Base-by-base conservation (phyloP, 2,797 vertebrate species). In the Catamblyrhynchus diadema region DNA sequence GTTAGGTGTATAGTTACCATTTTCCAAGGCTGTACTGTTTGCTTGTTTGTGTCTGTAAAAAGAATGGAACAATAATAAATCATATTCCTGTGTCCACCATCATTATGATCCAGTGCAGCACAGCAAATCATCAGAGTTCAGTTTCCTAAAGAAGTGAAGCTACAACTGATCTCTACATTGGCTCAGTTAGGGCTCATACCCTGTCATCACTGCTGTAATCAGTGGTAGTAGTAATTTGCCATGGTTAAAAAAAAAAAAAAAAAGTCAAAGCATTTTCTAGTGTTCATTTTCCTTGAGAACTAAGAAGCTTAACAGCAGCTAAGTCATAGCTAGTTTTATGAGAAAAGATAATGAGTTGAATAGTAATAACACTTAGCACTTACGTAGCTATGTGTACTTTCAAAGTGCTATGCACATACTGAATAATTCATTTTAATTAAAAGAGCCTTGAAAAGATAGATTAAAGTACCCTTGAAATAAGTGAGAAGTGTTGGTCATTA, bases 251-350 rank as follows among this genome's bases (percentile, higher is more conserved):
- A 33, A 56, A 74, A 66, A 35, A 35, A 35, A 60, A 48, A 37
- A 53, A 90, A 88, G 35, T 73, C 85, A 94, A 90, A 95, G 83
- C 51, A 90, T 97, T 97, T 87, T 95, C 80, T 65, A 72, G 37
- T 21, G 44, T 84, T 96, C 53, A 81, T 95, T 93, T 84, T 94
- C 94, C 85, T 90, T 93, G 88, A 90, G 90, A 88, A 94, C 50
- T 91, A 95, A 97, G 96, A 54, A 94, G 81, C 96, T 96, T 97
- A 98, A 95, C 75, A 95, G 79, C 57, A 95, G 72, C 90, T 97
- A 96, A 96, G 95, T 92, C 96, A 95, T 84, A 91, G 53, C 80
- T 81, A 96, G 81, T 87, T 96, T 98, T 97, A 97, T 91, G 88
- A 92, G 77, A 94, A 97, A 97, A 85, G 95, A 97, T 95, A 97